phyloP scores from a whole-genome alignment of 2,888 invertebrate species.

The Pycnomerus fuliginosus region DNA sequence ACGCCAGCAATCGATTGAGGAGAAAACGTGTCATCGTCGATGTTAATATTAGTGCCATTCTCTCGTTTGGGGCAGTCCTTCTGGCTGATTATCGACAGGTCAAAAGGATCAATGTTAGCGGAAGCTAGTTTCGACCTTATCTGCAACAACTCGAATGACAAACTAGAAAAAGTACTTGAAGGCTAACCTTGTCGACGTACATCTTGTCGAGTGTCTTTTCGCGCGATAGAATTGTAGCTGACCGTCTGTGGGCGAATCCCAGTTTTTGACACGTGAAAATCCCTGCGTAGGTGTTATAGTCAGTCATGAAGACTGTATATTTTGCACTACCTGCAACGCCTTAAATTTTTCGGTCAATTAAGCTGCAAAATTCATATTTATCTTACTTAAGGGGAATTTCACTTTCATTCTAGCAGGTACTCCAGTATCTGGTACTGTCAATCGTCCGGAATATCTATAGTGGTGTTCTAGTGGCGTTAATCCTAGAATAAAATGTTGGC shows the following conservation, averaged over 20 bases:
- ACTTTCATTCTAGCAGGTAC: constrained; percentile 73
- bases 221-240: constrained; percentile 79
- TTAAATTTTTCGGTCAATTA: constrained; percentile 2
- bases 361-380: background rate
- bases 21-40: constrained; percentile 75
- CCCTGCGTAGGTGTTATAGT: constrained; percentile 73
- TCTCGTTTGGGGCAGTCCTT: constrained; percentile 64
- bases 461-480: constrained; percentile 76
- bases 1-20: constrained; percentile 70
- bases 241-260: constrained; percentile 72
- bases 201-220: constrained; percentile 69
- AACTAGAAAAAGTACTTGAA: background rate
- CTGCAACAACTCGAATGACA: constrained; percentile 45
- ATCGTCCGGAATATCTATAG: constrained; percentile 73
- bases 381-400: constrained; percentile 76
- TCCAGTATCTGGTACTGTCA: constrained; percentile 64
- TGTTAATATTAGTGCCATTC: constrained; percentile 66
- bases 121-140: constrained; percentile 63
- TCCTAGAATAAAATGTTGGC: constrained; percentile 68
- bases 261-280: constrained; percentile 79
- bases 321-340: constrained; percentile 65
- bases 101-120: constrained; percentile 74
- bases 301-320: constrained; percentile 73
- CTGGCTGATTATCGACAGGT: constrained; percentile 73
- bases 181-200: constrained; percentile 61